A percentile compares a stretch with the other conserved stretches of the same genome.
Conservation (phyloP, 2,888 invertebrate species). For the Acholoe squamosa region DNA sequence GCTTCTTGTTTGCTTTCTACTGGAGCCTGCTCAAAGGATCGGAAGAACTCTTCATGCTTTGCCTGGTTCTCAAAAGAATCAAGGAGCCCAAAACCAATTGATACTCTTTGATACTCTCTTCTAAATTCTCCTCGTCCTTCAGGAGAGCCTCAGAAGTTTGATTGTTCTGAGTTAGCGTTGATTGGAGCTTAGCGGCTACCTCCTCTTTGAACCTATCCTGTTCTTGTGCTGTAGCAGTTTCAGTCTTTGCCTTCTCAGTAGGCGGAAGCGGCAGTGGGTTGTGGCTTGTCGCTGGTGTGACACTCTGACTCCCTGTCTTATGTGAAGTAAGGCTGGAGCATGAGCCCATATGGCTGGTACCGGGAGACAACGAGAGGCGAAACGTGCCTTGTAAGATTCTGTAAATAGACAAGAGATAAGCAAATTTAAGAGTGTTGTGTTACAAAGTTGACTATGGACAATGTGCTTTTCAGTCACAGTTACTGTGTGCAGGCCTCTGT, state of each 20-base stretch:
- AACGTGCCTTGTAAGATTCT: no score
- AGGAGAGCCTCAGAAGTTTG: not conserved
- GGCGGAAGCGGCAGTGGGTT: conserved; percentile 45
- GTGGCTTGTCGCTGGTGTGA: conserved; percentile 30
- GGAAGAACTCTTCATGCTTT: not conserved
- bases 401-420: no score
- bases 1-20: not conserved
- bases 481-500: no score
- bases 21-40: not conserved
- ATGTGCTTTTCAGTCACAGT: no score
- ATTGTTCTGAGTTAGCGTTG: not conserved
- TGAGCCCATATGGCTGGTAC: conserved; percentile 38
- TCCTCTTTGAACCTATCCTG: not conserved
- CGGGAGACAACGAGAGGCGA: no score
- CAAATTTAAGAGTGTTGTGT: no score
- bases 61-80: not conserved
- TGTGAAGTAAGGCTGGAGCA: conserved; percentile 44
- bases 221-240: not conserved
- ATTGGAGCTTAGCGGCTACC: not conserved
- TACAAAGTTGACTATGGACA: no score
- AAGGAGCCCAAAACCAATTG: not conserved
- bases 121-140: not conserved
- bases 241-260: not conserved
- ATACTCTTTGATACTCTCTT: not conserved
- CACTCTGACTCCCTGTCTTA: conserved; percentile 38